A percentile compares a stretch with the other conserved stretches of the same genome.
Evolutionary conservation across 2,113 vertebrate species (phyloP).

Genomic region (Petaurus breviceps): DNA sequence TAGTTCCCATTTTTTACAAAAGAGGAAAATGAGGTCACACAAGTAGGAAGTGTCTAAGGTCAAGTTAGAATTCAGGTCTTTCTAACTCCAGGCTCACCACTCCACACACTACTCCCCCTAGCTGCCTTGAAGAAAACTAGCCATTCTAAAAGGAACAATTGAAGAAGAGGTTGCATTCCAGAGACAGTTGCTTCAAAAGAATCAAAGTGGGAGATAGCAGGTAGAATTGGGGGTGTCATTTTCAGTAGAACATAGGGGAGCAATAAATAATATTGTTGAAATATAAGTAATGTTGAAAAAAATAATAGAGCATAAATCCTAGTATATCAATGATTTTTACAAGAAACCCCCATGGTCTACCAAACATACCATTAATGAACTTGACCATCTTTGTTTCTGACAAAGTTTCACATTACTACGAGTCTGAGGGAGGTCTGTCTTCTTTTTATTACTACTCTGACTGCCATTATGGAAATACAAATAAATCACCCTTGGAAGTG

Average conservation of each 20-base stretch:
- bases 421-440: not conserved
- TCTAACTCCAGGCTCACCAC: not conserved
- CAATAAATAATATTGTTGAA: too few species aligned
- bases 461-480: not conserved
- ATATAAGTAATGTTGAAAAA: too few species aligned
- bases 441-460: not conserved
- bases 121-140: not conserved
- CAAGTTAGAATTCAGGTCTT: too few species aligned
- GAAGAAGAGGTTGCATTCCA: too few species aligned
- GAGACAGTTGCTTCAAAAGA: too few species aligned
- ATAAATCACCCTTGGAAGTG: not conserved
- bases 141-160: too few species aligned
- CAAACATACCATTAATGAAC: not conserved
- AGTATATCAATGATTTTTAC: not conserved
- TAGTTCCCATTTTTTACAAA: too few species aligned
- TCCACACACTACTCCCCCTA: not conserved
- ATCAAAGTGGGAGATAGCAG: not conserved
- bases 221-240: too few species aligned
- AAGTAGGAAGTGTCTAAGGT: too few species aligned
- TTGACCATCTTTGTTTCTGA: not conserved
- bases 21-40: too few species aligned
- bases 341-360: not conserved
- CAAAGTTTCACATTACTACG: not conserved
- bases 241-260: too few species aligned
- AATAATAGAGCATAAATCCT: not conserved